phyloP scores from a whole-genome alignment of 2,888 invertebrate species.

The Patella depressa region DNA sequence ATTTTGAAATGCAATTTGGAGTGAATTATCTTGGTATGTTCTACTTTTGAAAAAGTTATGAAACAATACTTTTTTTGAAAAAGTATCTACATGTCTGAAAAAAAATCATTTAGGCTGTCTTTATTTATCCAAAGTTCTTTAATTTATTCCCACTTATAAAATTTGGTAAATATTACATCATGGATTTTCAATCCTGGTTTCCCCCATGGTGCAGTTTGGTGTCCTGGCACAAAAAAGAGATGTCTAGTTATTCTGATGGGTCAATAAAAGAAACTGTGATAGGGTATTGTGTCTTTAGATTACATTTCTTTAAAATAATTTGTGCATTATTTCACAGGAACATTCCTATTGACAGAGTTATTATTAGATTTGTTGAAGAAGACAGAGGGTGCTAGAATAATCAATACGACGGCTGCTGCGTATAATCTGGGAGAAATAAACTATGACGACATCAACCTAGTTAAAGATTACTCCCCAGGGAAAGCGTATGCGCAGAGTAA shows the following conservation, averaged over 20 bases:
- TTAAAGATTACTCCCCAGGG: conserved; percentile 54
- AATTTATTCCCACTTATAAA: too few relatives aligned
- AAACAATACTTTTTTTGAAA: too few relatives aligned
- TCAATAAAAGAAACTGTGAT: too few relatives aligned
- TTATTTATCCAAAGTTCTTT: too few relatives aligned
- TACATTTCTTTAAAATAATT: not conserved
- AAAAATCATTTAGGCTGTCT: too few relatives aligned
- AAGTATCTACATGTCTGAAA: too few relatives aligned
- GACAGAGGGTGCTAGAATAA: conserved; percentile 59
- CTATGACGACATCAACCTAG: conserved; percentile 62
- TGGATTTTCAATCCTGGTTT: too few relatives aligned
- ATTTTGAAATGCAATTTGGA: conserved; percentile 67
- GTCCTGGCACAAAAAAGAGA: too few relatives aligned
- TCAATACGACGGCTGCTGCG: conserved; percentile 67
- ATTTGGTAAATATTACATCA: too few relatives aligned
- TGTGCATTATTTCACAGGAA: conserved; percentile 53
- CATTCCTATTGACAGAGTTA: conserved; percentile 68
- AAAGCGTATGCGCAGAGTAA: conserved; percentile 68
- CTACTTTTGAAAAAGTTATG: too few relatives aligned
- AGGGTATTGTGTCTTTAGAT: not conserved
- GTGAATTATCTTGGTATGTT: conserved; percentile 67
- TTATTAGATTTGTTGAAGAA: conserved; percentile 62
- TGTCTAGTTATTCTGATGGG: too few relatives aligned
- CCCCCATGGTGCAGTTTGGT: too few relatives aligned
- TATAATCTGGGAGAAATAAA: conserved; percentile 62